Base-by-base conservation (phyloP, 2,113 vertebrate genomes). In the Gobiocypris rarus region DNA sequence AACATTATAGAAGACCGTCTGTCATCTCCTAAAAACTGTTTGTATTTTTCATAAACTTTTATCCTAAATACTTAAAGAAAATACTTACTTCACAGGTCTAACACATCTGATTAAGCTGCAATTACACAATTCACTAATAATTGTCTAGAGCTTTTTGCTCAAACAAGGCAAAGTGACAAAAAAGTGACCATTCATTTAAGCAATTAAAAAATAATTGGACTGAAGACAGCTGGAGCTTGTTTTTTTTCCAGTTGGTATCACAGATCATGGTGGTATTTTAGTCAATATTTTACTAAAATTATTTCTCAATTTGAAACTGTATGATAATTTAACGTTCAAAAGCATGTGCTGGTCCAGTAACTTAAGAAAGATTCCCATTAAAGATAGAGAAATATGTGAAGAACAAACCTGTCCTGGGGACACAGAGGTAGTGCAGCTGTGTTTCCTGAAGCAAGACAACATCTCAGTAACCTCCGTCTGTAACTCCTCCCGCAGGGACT, bases 401-500 rank as follows among this genome's bases (percentile, higher is more conserved):
- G 8, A 74, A 28, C 86, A 34, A 19, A 95, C 94, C 93, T 95
- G 94, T 61, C 94, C 93, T 9, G 91, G 84, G 3, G 92, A 93
- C 19, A 91, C 92, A 0, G 92, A 88, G 13, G 93, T 85, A 19
- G 93, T 91, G 90, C 93, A 90, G 90, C 93, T 92, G 90, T 94
- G 92, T 87, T 92, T 94, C 1, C 94, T 91, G 87, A 95, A 95
- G 19, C 88, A 93, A 1, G 93, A 92, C 85, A 95, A 10, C 0
- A 91, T 89, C 69, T 91, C 88, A 0, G 94, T 95, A 1, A 93
- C 59, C 61, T 95, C 93, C 0, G 86, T 90, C 89, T 95, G 93
- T 84, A 95, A 90, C 41, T 94, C 92, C 85, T 94, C 92, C 54
- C 93, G 92, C 59, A 95, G 87, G 73, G 92, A 91, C 89, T 95